Percentiles rank a stretch among this genome's conserved stretches.
phyloP scores from a whole-genome alignment of 2,113 vertebrate species.

The Pongo pygmaeus region DNA sequence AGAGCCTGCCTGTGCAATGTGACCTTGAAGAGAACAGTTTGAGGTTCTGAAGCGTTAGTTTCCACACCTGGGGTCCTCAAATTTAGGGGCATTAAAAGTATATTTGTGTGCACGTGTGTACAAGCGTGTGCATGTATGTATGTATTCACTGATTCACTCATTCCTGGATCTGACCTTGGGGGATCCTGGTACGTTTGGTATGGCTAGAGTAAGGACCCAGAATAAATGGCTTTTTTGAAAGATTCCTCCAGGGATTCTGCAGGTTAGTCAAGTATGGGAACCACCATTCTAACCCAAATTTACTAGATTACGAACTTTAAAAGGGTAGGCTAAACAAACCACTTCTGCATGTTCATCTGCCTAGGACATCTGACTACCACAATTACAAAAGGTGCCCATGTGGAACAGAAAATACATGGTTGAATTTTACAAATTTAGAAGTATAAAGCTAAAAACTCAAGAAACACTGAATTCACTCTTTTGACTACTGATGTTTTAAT shows the following conservation, averaged over 20 bases:
- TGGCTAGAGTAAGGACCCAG: background rate
- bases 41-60: background rate
- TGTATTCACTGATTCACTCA: background rate
- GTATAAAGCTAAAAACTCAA: background rate
- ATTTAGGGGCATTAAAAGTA: background rate
- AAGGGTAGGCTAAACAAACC: background rate
- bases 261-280: background rate
- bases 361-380: background rate
- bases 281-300: background rate
- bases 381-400: background rate
- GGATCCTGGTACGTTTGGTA: background rate
- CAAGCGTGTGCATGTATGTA: fast-evolving
- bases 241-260: background rate
- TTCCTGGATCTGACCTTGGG: background rate
- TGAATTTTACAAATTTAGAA: background rate
- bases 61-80: background rate
- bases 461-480: background rate
- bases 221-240: background rate
- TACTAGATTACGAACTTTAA: background rate
- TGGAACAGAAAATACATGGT: background rate
- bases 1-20: fast-evolving
- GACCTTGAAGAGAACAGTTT: fast-evolving
- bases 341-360: background rate
- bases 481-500: background rate
- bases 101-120: fast-evolving